Evolutionary conservation across 2,113 vertebrate genomes (phyloP), one percentile per base, ranked within the genome.

Genomic region (Raja brachyura): DNA sequence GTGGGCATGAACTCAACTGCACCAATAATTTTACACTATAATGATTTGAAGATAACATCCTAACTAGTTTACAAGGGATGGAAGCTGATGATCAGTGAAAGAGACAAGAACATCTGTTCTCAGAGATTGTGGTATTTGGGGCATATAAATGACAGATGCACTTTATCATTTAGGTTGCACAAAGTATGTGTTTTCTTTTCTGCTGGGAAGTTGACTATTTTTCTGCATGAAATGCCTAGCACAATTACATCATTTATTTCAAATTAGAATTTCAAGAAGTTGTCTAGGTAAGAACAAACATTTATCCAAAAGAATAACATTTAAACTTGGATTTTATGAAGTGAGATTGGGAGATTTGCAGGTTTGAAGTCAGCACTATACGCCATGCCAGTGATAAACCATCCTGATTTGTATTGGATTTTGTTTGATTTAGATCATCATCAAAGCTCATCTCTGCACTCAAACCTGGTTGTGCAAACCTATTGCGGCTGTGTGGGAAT

Each of bases 71-170:
- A 88, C 83, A 88, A 88, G 83, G 48, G 28, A 88, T 88, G 59
- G 83, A 63, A 88, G 83, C 61, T 88, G 59, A n/a, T 88, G 28
- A 28, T 88, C 83, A 88, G 59, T 88, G 83, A 61, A 61, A 88
- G 83, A 63, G 83, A 88, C 83, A 88, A 16, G 83, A 88, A 88
- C 83, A 88, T 66, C 83, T 88, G 83, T 88, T 88, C 83, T n/a
- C n/a, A 88, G 83, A 88, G 83, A 88, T 63, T 88, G 83, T 31
- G 83, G 83, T 14, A 66, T 88, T 88, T 88, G n/a, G 13, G 83
- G 59, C 83, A 88, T 88, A 63, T 88, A 88, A 88, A 88, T 66
- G 63, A 88, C n/a, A 88, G 83, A 88, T 88, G 83, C 59, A 88
- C 83, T 88, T 88, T 88, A 88, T 88, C 83, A 66, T 88, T 63